Conservation (phyloP, 2,797 vertebrate genomes). For the Rhabdophis nuchalis region DNA sequence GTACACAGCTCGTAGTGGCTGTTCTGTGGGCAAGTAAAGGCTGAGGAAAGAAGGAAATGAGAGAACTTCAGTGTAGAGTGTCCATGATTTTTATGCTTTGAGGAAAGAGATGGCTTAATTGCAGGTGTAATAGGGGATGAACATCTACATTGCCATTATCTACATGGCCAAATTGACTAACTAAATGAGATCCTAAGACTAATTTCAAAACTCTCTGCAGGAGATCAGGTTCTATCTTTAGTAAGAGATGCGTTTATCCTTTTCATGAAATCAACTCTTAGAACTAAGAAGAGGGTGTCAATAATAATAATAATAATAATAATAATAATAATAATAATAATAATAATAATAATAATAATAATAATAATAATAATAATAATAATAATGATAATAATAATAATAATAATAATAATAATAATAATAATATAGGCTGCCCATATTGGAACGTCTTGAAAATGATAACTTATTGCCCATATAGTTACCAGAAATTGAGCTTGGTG, state of each 20-base stretch:
- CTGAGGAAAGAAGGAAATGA: constrained; percentile 34
- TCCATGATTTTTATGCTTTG: background rate
- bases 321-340: no score
- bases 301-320: background rate
- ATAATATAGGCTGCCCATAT: no score
- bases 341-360: no score
- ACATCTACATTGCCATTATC: background rate
- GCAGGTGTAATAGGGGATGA: background rate
- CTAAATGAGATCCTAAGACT: background rate
- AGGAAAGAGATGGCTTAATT: background rate
- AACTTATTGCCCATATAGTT: no score
- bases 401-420: no score
- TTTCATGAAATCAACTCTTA: background rate
- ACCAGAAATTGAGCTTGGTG: no score
- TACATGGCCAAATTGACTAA: background rate
- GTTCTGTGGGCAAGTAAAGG: constrained; percentile 61
- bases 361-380: no score
- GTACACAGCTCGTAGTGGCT: constrained; percentile 71
- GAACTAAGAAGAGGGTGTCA: background rate
- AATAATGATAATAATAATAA: no score
- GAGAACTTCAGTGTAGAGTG: background rate
- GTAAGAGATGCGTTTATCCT: background rate
- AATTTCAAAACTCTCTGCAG: background rate
- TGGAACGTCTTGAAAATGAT: no score
- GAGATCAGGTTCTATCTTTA: background rate